Evolutionary conservation across 2,113 vertebrate species (phyloP), one percentile per base, ranked within the genome.

Genomic region (Brachionichthys hirsutus): DNA sequence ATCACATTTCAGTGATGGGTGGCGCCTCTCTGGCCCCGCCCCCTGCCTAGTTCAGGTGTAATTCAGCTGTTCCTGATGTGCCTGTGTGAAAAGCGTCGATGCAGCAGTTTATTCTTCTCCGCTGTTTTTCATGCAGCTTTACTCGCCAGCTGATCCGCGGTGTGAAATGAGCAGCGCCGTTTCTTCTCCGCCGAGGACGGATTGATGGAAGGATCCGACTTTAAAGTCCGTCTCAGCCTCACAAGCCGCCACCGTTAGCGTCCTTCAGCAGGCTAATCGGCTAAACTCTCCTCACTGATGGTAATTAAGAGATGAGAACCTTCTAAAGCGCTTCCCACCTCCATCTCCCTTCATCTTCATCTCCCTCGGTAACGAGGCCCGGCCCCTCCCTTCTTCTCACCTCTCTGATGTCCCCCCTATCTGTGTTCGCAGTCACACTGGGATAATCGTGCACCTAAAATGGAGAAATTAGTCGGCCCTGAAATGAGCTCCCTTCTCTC

Each of bases 381-480:
- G 13, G 9, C 60, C 70, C 66, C 12, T 57, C 73, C 70, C 46
- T 45, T 67, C 54, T 46, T 63, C 70, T 66, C 65, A 51, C 73
- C 70, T 61, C 56, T 57, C 58, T 68, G 64, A 80, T 77, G 68
- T 70, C 24, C 76, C 62, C 46, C 64, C 66, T 85, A 77, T 89
- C 79, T 86, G 79, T 57, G 79, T 78, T 84, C 67, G 54, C 78
- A 77, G 85, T 85, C 83, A 87, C 79, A 82, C 75, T 72, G 73
- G 75, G 85, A 88, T 90, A 87, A 89, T 88, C 87, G 80, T 80
- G 66, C 79, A 84, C 80, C 85, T 87, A 84, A 88, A 89, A 90
- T 87, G 83, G 87, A 83, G 84, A 86, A 89, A 89, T 89, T 90
- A 90, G 81, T 88, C 85, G 71, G 82, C 84, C 88, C 86, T 88